Base-by-base conservation (phyloP, 2,888 invertebrate genomes). In the Tuberolachnus salignus region DNA sequence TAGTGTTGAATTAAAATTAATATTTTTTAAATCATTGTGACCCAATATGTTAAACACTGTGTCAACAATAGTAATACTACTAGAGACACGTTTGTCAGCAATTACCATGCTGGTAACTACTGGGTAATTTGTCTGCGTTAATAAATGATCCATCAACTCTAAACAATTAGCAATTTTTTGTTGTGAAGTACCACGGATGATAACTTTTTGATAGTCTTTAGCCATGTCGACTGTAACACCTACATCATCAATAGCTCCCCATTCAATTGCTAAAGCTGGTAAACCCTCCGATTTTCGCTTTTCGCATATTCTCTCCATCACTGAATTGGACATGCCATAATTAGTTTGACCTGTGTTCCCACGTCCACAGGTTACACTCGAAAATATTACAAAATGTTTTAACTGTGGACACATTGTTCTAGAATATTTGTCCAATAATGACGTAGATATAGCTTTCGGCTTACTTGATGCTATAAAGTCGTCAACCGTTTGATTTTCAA, bases 171-270 rank as follows among this genome's bases (percentile, higher is more conserved):
- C 89, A 83, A 97, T 93, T 82, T 91, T 89, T 85, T 97, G 97
- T 81, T 94, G 95, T 3, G 94, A 86, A 0, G 95, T 95, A 14
- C 96, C 96, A 75, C 90, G 90, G 59, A 91, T 91, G 81, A 91
- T 89, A 44, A 91, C 85, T 82, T 91, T 91, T 34, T 90, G 88
- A 81, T 91, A 89, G 1, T 91, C 90, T 80, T 91, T 91, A 82
- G 90, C 84, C 84, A 84, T 84, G 53, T 89, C 89, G 61, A 88
- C 86, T 4, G 90, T 88, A 64, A 89, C 86, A 83, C 92, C 91
- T 78, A 92, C 93, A 86, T 97, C 95, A 72, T 94, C 97, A 72
- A 97, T 89, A 53, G 95, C 95, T 53, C 97, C 96, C 95, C 96
- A 97, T 85, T 97, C 94, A 13, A 97, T 90, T 1, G 95, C 95